These are phyloP conservation scores for Oxystoma pomonae DNA, from an alignment of 2,888 invertebrate genomes.

Conservation along the genomic window DNA sequence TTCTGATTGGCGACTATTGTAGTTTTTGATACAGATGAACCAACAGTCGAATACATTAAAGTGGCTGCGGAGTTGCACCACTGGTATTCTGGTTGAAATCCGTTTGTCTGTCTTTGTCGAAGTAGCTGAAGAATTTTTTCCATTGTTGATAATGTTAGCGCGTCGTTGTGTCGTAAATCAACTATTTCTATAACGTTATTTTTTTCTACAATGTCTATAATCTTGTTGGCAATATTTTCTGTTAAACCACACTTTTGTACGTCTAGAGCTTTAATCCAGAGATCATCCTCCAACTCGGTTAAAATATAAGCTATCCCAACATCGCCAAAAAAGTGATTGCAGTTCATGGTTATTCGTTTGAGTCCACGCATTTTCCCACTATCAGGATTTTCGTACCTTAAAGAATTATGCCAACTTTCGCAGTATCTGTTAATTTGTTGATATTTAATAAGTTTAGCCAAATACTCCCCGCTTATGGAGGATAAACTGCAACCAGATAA, in stretches of 20 bases:
- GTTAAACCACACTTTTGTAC: conserved; percentile 71
- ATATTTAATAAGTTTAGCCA: conserved; percentile 62
- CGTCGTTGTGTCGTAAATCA: conserved; percentile 61
- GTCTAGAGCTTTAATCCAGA: conserved; percentile 78
- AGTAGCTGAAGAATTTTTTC: conserved; percentile 40
- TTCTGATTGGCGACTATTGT: conserved; percentile 13
- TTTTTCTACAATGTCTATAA: conserved; percentile 57
- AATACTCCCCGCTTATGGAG: conserved; percentile 56
- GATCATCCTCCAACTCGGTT: conserved; percentile 69
- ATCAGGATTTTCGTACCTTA: conserved; percentile 72
- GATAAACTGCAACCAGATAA: conserved; percentile 66
- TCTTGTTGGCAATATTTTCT: conserved; percentile 54
- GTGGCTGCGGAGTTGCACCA: conserved; percentile 41
- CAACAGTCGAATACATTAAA: conserved; percentile 31
- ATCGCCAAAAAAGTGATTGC: conserved; percentile 65
- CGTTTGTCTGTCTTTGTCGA: conserved; percentile 37
- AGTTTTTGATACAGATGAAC: conserved; percentile 28
- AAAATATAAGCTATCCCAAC: conserved; percentile 58
- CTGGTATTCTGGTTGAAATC: conserved; percentile 38
- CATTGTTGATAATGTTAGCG: conserved; percentile 34
- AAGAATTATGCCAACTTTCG: conserved; percentile 76
- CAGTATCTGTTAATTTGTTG: conserved; percentile 61
- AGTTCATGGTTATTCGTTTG: conserved; percentile 64
- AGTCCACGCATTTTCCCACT: conserved; percentile 70
- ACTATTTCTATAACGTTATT: conserved; percentile 66